phyloP scores from a whole-genome alignment of 64 coral and sea anemone genomes.

The Stichodactyla helianthus region DNA sequence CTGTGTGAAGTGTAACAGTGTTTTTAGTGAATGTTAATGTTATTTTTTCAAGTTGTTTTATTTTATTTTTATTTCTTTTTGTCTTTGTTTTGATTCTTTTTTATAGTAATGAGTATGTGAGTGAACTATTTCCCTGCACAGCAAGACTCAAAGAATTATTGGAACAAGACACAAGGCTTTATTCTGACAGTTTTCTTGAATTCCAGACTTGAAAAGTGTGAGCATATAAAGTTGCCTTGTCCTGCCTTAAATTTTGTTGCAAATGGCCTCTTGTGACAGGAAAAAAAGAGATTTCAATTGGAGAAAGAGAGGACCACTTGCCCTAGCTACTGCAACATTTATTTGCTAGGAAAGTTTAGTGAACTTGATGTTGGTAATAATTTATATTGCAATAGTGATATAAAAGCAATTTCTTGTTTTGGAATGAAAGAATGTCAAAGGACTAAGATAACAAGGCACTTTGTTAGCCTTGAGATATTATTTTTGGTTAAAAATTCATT shows the following conservation, averaged over 20 bases:
- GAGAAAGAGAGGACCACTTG: not conserved
- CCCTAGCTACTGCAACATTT: constrained; percentile 13
- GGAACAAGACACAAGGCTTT: constrained; percentile 15
- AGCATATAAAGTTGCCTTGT: constrained; percentile 21
- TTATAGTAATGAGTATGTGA: constrained; percentile 11
- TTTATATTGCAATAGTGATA: constrained; percentile 4
- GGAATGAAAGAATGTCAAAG: not conserved
- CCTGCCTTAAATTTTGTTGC: constrained; percentile 12
- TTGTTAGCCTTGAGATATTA: constrained; percentile 10
- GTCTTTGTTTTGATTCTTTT: not conserved
- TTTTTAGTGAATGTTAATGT: not conserved
- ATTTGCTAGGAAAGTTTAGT: constrained; percentile 18
- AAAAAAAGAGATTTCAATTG: not conserved
- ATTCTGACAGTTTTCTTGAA: constrained; percentile 21
- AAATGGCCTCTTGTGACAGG: not conserved
- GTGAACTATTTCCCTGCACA: constrained; percentile 18
- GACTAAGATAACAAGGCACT: not conserved
- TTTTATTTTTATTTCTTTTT: constrained; percentile 10
- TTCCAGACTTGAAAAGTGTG: constrained; percentile 21
- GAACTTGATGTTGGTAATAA: constrained; percentile 15
- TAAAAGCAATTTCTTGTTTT: not conserved
- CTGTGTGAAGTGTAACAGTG: not conserved
- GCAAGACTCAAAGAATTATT: constrained; percentile 26
- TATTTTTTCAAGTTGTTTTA: not conserved
- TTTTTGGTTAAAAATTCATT: constrained; percentile 22